Base-by-base conservation (phyloP, 1,140 invertebrate genomes). In the Cyrtorhinus lividipennis region DNA sequence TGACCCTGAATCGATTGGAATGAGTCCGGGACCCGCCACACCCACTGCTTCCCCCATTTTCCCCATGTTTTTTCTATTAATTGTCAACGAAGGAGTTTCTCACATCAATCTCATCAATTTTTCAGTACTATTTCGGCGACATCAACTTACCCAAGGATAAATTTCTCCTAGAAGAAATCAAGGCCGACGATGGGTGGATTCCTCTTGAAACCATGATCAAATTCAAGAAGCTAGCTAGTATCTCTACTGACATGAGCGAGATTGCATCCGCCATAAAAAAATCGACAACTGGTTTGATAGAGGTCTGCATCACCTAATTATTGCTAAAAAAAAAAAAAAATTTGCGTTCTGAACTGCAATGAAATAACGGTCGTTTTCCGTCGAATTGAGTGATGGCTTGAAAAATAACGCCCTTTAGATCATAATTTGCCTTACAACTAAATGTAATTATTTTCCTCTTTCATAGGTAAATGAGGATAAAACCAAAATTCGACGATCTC, bases 151-250 rank as follows among this genome's bases (percentile, higher is more conserved):
- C 84, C 3, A 81, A 83, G 65, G 94, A 98, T 71, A 94, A 91
- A 71, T 97, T 96, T 71, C 75, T 97, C 1, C 82, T 83, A 65
- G 85, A 90, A 66, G 83, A 94, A 74, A 81, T 89, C 1, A 86
- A 85, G 68, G 74, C 87, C 64, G 87, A 95, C 68, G 83, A 93
- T 68, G 94, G 94, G 8, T 97, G 92, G 93, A 80, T 98, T 24
- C 81, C 89, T 1, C 71, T 97, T 38, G 81, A 86, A 0, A 81
- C 87, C 0, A 82, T 98, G 75, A 75, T 90, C 25, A 94, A 84
- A 65, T 98, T 97, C 70, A 94, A 95, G 69, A 79, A 92, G 24
- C 76, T 98, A 38, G 83, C 88, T 1, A 74, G 80, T 24, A 68
- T 97, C 0, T 81, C 82, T 1, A 81, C 75, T 53, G 86, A 95